Evolutionary conservation across 30 jellyfish, hydroid and myxozoan genomes (phyloP).

Genomic region (Sanderia malayensis): DNA sequence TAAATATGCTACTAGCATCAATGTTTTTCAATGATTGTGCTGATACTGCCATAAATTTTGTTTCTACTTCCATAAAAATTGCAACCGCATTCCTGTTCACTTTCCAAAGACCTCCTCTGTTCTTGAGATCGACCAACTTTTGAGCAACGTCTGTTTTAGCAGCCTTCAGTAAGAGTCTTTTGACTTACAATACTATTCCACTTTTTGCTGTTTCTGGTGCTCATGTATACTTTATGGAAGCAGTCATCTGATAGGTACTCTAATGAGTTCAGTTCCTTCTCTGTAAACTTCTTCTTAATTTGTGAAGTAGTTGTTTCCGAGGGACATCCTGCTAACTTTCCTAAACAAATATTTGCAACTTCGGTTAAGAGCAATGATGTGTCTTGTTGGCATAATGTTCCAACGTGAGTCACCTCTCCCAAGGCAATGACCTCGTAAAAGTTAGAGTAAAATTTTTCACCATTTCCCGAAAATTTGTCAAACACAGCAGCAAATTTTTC

Average conservation of each 20-base stretch:
- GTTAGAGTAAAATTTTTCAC: background rate
- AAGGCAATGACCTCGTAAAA: conserved; percentile 12
- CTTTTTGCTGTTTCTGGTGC: conserved; percentile 11
- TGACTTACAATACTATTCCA: background rate
- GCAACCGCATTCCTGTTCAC: conserved; percentile 14
- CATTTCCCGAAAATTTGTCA: conserved; percentile 12
- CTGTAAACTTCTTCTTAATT: background rate
- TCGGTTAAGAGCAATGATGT: conserved; percentile 13
- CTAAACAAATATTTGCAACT: conserved; percentile 19
- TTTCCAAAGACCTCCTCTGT: conserved; percentile 39
- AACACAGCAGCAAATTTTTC: too few relatives aligned
- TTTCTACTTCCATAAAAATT: conserved; percentile 19
- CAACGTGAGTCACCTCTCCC: background rate
- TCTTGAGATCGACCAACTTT: conserved; percentile 1
- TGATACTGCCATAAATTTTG: background rate
- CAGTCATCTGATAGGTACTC: conserved; percentile 15
- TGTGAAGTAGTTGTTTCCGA: background rate
- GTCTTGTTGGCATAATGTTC: background rate
- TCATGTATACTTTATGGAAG: conserved; percentile 15
- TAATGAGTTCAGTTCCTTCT: conserved; percentile 16
- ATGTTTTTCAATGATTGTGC: conserved; percentile 3
- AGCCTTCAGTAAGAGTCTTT: too few relatives aligned
- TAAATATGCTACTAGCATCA: conserved; percentile 12
- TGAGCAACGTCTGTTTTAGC: conserved; percentile 31
- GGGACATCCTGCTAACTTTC: conserved; percentile 7